A percentile compares a stretch with the other conserved stretches of the same genome.
Conservation (phyloP, 2,888 invertebrate genomes). For the Acleris literana region DNA sequence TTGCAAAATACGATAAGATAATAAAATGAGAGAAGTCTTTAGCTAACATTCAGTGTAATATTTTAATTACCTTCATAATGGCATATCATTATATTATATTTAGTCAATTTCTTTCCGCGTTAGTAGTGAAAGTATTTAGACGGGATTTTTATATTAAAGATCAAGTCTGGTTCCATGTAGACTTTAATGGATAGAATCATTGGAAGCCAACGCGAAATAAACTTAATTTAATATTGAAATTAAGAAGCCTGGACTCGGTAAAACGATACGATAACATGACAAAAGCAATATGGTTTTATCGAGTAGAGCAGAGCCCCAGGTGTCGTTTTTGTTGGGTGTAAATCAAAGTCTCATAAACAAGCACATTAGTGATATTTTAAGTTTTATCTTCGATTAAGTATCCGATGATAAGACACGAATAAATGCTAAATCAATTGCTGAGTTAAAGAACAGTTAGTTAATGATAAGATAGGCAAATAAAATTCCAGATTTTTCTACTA, state of each 20-base stretch:
- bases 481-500: slow-evolving; percentile 1
- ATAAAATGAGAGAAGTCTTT: not conserved
- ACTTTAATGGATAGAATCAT: not conserved
- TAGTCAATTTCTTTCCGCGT: slow-evolving; percentile 9
- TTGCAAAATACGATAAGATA: not conserved
- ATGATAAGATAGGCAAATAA: slow-evolving; percentile 3
- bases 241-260: too few species aligned
- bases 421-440: slow-evolving; percentile 4
- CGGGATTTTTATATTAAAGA: not conserved
- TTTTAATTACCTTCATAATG: not conserved
- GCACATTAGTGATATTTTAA: too few species aligned
- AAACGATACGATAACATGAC: too few species aligned
- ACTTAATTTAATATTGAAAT: too few species aligned
- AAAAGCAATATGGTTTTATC: too few species aligned
- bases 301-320: too few species aligned
- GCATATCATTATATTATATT: slow-evolving; percentile 8
- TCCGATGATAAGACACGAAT: slow-evolving; percentile 15
- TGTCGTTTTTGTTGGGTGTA: too few species aligned
- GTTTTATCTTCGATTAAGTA: slow-evolving; percentile 23
- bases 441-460: not conserved
- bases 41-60: not conserved
- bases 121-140: slow-evolving; percentile 26
- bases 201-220: too few species aligned
- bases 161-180: not conserved
- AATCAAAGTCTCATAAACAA: too few species aligned